Conservation (phyloP, 1,140 invertebrate species). For the Tetragnatha versicolor region DNA sequence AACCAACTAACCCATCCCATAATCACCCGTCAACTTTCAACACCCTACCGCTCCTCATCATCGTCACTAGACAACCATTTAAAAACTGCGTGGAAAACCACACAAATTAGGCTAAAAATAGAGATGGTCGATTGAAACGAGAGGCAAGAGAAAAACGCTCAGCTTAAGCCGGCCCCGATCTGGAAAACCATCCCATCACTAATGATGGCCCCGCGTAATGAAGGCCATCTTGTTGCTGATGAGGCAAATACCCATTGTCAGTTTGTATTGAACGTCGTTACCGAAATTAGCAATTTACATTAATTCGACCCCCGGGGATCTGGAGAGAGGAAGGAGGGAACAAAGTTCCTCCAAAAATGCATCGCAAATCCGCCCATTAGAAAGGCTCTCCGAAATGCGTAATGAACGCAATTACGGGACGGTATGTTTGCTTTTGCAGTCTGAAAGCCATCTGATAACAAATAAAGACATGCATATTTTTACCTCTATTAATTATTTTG, state of each 20-base stretch:
- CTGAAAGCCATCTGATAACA: no score
- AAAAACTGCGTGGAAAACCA: not conserved
- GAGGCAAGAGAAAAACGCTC: not conserved
- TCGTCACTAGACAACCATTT: no score
- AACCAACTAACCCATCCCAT: no score
- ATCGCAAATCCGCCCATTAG: conserved; percentile 7
- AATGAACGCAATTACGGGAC: conserved; percentile 12
- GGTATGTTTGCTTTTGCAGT: not conserved
- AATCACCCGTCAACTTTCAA: no score
- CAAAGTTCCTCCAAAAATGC: conserved; percentile 13
- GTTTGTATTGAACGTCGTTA: conserved; percentile 24
- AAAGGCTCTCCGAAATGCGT: not conserved
- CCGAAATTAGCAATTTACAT: conserved; percentile 24
- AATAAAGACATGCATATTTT: not conserved
- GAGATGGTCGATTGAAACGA: conserved; percentile 3
- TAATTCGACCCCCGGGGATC: conserved; percentile 14
- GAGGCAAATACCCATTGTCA: conserved; percentile 20
- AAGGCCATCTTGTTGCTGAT: conserved; percentile 20
- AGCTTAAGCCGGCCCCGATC: not conserved
- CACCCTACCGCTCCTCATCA: no score
- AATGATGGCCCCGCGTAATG: conserved; percentile 31
- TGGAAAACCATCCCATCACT: not conserved
- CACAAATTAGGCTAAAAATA: conserved; percentile 1
- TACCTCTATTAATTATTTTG: not conserved
- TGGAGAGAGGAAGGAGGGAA: not conserved